Base-by-base conservation (phyloP, 2,113 vertebrate genomes). In the Istiophorus platypterus region DNA sequence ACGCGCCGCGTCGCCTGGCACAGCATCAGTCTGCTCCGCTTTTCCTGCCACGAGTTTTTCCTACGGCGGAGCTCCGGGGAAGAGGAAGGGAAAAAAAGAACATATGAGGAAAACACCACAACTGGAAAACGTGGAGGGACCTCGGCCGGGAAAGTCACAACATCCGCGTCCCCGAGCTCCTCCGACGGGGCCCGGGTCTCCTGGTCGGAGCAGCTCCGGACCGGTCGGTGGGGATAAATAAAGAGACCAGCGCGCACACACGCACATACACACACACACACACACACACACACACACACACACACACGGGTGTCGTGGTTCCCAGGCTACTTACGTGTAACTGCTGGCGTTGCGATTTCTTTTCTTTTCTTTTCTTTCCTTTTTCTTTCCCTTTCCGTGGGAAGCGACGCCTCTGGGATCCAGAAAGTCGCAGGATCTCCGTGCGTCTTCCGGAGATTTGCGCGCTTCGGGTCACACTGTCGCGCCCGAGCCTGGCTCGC, bases 11-110 rank as follows among this genome's bases (percentile, higher is more conserved):
- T 14, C 24, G 76, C 34, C 64, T 68, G 80, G 81, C 41, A 76
- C 45, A 86, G 78, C 77, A 81, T 81, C 69, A 17, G 71, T 76
- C 76, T 85, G 78, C 57, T 89, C 68, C 67, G 74, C 78, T 90
- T 65, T 81, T 58, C 17, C 78, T 88, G 88, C 91, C 92, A 92
- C 89, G 90, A 92, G 77, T 93, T 76, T 89, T 80, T 87, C 78
- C 14, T 61, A n/a, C 31, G 31, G 6, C 39, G 24, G 9, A 34
- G 54, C 72, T 64, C 29, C 4, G 22, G 20, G 27, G 41, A n/a
- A n/a, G n/a, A n/a, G n/a, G n/a, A n/a, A n/a, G n/a, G n/a, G n/a
- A n/a, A n/a, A n/a, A n/a, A n/a, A n/a, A n/a, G n/a, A n/a, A n/a
- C n/a, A n/a, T n/a, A n/a, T n/a, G n/a, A n/a, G n/a, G 29, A 15